phyloP scores from a whole-genome alignment of 2,113 vertebrate genomes.

The Tenebrosternarchus preto region DNA sequence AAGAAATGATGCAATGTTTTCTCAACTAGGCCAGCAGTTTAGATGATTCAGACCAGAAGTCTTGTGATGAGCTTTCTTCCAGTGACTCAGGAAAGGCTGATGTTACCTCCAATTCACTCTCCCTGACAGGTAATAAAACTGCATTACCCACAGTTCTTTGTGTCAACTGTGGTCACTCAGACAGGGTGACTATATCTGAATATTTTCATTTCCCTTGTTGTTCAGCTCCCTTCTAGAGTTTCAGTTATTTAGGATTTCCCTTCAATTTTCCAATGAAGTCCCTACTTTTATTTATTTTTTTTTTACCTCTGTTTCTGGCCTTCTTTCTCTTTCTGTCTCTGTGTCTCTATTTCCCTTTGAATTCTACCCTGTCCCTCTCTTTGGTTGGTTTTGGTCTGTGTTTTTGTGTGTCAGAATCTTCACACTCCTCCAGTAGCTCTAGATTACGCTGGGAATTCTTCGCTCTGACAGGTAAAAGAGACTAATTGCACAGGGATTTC shows the following conservation, averaged over 20 bases:
- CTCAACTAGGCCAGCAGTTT: constrained; percentile 54
- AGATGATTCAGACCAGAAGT: constrained; percentile 3
- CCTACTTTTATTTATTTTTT: constrained; percentile 23
- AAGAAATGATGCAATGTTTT: neutral
- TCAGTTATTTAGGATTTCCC: neutral
- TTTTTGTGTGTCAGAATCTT: constrained; percentile 40
- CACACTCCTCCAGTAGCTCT: constrained; percentile 70
- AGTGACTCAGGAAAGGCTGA: constrained; percentile 33
- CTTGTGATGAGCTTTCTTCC: constrained; percentile 47
- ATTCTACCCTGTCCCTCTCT: neutral
- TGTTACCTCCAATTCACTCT: constrained; percentile 59
- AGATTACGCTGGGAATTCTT: constrained; percentile 84
- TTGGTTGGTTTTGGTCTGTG: constrained; percentile 18
- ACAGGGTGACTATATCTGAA: neutral
- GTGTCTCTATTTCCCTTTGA: constrained; percentile 4
- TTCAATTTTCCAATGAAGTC: constrained; percentile 5
- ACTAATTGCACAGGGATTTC: constrained; percentile 12
- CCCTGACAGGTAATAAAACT: constrained; percentile 69
- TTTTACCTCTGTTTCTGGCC: constrained; percentile 25
- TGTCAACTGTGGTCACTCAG: neutral
- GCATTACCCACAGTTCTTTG: neutral
- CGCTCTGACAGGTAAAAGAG: constrained; percentile 81
- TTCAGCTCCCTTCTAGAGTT: neutral
- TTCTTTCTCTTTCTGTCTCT: constrained; percentile 22
- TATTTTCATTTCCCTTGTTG: neutral